phyloP scores from a whole-genome alignment of 35 echinoderm and acorn worm species.

The Eucidaris tribuloides region DNA sequence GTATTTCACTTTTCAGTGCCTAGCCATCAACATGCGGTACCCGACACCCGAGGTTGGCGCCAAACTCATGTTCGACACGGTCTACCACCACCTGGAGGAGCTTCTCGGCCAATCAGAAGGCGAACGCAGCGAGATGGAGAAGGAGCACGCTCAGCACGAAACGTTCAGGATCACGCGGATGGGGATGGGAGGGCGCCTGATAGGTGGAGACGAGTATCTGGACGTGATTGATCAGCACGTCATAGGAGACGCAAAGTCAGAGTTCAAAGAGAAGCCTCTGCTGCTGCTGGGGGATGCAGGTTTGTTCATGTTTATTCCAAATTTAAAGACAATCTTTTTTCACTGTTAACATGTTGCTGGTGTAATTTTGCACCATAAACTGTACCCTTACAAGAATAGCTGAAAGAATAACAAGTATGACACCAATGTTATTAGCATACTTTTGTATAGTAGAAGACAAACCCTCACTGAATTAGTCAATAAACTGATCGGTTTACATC shows the following conservation, averaged over 20 bases:
- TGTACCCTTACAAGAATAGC: no score
- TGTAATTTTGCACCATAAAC: no score
- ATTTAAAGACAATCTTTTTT: no score
- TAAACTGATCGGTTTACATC: no score
- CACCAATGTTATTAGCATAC: no score
- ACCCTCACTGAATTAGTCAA: no score
- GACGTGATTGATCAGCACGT: constrained; percentile 38
- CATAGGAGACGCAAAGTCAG: not conserved
- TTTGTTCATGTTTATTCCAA: not conserved
- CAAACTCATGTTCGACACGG: constrained; percentile 72
- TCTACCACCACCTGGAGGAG: constrained; percentile 16
- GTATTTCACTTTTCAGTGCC: constrained; percentile 27
- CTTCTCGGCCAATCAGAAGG: constrained; percentile 22
- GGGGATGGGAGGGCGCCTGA: constrained; percentile 64
- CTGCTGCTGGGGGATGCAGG: constrained; percentile 54
- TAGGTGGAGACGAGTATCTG: constrained; percentile 53
- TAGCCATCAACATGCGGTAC: constrained; percentile 43
- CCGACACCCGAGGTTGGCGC: constrained; percentile 58
- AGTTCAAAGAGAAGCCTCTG: constrained; percentile 21
- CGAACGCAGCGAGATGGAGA: constrained; percentile 26
- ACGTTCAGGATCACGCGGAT: constrained; percentile 37
- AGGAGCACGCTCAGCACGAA: constrained; percentile 43
- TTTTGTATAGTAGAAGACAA: no score
- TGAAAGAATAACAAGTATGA: no score
- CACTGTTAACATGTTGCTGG: no score